A percentile compares a stretch with the other conserved stretches of the same genome.
These are phyloP conservation scores for Chelmon rostratus DNA, from an alignment of 2,797 vertebrate species.

Conservation along the genomic window DNA sequence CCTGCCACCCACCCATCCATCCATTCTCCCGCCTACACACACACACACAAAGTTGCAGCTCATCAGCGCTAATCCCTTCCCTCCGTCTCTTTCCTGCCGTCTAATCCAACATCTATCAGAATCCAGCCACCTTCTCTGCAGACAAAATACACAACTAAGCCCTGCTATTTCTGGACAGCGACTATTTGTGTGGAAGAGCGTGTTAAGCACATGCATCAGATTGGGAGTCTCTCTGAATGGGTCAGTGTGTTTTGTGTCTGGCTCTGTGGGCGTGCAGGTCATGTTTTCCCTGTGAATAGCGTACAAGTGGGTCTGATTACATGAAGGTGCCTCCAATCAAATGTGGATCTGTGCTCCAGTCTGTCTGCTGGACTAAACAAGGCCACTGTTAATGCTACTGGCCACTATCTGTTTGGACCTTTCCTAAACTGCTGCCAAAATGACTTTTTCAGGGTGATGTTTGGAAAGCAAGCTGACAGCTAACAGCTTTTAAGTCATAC, in stretches of 20 bases:
- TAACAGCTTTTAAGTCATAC: conserved; percentile 7
- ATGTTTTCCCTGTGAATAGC: conserved; percentile 53
- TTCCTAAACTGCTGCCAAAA: conserved; percentile 27
- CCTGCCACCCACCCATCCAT: conserved; percentile 28
- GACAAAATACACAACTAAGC: conserved; percentile 80
- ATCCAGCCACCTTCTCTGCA: conserved; percentile 78
- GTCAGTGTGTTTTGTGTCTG: conserved; percentile 43
- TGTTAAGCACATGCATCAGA: conserved; percentile 51
- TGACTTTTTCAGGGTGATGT: conserved; percentile 1
- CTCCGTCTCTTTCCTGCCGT: conserved; percentile 78
- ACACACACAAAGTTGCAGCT: conserved; percentile 51
- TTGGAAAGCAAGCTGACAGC: conserved; percentile 7
- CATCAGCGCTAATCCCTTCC: conserved; percentile 80
- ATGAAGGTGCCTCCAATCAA: conserved; percentile 59
- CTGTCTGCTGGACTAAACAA: conserved; percentile 56
- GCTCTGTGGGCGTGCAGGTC: conserved; percentile 49
- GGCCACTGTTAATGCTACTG: conserved; percentile 57
- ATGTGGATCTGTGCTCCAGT: conserved; percentile 48
- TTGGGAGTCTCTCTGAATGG: conserved; percentile 43
- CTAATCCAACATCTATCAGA: conserved; percentile 84
- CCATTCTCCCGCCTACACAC: conserved; percentile 35
- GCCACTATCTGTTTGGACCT: conserved; percentile 25
- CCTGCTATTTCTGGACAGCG: conserved; percentile 77
- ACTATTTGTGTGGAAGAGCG: conserved; percentile 66
- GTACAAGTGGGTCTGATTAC: conserved; percentile 62